These are phyloP conservation scores for Contarinia nasturtii DNA, from an alignment of 1,140 invertebrate species.

Conservation along the genomic window DNA sequence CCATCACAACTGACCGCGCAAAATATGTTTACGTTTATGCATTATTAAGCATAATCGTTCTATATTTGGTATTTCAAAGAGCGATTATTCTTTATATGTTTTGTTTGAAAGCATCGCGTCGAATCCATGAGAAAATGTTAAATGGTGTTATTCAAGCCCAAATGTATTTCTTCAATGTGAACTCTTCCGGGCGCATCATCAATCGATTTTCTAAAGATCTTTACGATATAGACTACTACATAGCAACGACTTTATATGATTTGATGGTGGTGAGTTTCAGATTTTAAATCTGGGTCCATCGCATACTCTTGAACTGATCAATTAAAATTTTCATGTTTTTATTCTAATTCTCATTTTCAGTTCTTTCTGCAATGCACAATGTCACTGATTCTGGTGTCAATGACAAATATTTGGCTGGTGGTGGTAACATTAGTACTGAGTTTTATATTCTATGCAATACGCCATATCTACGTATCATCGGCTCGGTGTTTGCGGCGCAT, in stretches of 20 bases:
- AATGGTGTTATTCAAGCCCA: slow-evolving; percentile 41
- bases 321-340: no score
- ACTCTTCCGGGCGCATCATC: slow-evolving; percentile 45
- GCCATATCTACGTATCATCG: slow-evolving; percentile 55
- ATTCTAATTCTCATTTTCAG: slow-evolving; percentile 18
- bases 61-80: slow-evolving; percentile 16
- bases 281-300: no score
- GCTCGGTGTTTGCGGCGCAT: slow-evolving; percentile 67
- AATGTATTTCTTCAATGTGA: slow-evolving; percentile 60
- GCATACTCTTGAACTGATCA: no score
- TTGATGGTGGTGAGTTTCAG: slow-evolving; percentile 10
- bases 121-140: slow-evolving; percentile 59
- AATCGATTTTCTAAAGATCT: slow-evolving; percentile 67
- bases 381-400: slow-evolving; percentile 47
- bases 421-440: slow-evolving; percentile 50
- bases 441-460: slow-evolving; percentile 40
- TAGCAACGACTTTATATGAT: slow-evolving; percentile 50
- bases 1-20: no score
- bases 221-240: slow-evolving; percentile 55
- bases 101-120: slow-evolving; percentile 45
- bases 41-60: background rate
- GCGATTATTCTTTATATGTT: slow-evolving; percentile 39
- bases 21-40: background rate
- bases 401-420: slow-evolving; percentile 62
- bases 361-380: slow-evolving; percentile 43